Evolutionary conservation across 2,113 vertebrate species (phyloP), one percentile per base, ranked within the genome.

Genomic region (Lepus timidus): DNA sequence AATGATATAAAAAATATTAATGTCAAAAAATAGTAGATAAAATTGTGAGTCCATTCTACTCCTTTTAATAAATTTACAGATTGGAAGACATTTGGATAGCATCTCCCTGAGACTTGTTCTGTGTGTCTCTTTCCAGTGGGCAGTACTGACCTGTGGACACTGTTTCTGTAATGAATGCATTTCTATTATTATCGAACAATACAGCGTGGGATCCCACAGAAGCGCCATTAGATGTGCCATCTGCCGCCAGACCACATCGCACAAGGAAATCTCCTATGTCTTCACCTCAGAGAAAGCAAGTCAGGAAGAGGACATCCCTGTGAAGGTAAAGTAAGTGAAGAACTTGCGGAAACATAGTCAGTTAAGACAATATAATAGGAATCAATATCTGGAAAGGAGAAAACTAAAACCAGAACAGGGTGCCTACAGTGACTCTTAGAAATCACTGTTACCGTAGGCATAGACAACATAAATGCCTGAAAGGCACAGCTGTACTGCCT

Each of bases 151-250:
- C 0, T 99, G 99, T 31, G 99, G 99, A 9, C 99, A 99, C 97
- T 99, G 99, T 97, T 99, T 99, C 97, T 99, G 99, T 81, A 99
- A 99, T 6, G 99, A 99, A 86, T 99, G 99, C 95, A 97, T 99
- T 14, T 98, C 99, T 23, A 99, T 99, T 97, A 99, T 99, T 61
- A 98, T 99, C 85, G 99, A 99, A 85, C 99, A 99, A 93, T 99
- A 99, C 98, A 99, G 99, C 0, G 97, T 99, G 88, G 99, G 99
- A 36, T 99, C 99, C 3, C 98, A 99, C 36, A 98, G 98, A 13
- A 98, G 99, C 58, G 99, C 99, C 61, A 99, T 99, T 93, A 99
- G 99, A 89, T 99, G 99, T 95, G 99, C 99, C 96, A 99, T 99
- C 93, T 99, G 99, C 96, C 98, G 99, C 87, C 99, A 99, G 98